Percentiles rank a stretch among this genome's conserved stretches.
These are phyloP conservation scores for Peromyscus maniculatus DNA, from an alignment of 2,113 vertebrate species.

Conservation along the genomic window DNA sequence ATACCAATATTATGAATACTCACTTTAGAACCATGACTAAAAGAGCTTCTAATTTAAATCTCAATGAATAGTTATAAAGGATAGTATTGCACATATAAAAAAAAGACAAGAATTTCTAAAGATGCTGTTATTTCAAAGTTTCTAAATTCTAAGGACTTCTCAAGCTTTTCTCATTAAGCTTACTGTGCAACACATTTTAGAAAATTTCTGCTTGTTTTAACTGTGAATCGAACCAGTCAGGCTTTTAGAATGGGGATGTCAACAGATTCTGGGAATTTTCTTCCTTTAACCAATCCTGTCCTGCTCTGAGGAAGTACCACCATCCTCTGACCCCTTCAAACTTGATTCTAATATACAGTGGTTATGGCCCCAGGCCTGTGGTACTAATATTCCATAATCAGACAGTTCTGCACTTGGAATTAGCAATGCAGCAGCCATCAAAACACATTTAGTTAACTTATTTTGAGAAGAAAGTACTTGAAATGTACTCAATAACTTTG, in stretches of 20 bases:
- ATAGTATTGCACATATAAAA: not conserved
- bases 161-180: not conserved
- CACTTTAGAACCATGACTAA: slow-evolving; percentile 16
- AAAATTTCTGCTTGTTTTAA: not conserved
- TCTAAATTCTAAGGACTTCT: slow-evolving; percentile 40
- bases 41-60: slow-evolving; percentile 42
- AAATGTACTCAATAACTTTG: slow-evolving; percentile 66
- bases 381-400: not conserved
- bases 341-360: not conserved
- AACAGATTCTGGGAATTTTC: not conserved
- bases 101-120: slow-evolving; percentile 3
- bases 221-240: not conserved
- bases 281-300: not conserved
- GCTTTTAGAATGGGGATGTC: not conserved
- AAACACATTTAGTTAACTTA: slow-evolving; percentile 48
- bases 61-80: not conserved
- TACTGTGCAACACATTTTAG: not conserved
- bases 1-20: slow-evolving; percentile 15
- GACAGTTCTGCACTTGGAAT: slow-evolving; percentile 31
- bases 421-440: not conserved
- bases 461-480: slow-evolving; percentile 56
- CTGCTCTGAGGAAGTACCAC: not conserved
- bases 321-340: not conserved
- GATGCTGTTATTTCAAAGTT: not conserved
- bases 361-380: not conserved